Evolutionary conservation across 2,797 vertebrate species (phyloP).

Genomic region (Galaxias olidus): DNA sequence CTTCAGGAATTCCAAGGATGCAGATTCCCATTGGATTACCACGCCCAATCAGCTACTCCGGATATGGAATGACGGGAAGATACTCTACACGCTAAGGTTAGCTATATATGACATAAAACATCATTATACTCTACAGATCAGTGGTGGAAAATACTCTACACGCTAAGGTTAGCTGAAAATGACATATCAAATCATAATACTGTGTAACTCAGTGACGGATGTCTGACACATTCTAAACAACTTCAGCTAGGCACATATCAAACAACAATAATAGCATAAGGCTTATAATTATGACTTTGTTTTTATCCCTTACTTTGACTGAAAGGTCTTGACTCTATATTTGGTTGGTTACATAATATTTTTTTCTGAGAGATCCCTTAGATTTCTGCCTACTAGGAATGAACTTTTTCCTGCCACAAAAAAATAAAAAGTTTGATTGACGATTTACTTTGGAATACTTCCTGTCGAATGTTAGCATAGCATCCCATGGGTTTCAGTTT

Average conservation of each 20-base stretch:
- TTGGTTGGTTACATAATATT: slow-evolving; percentile 10
- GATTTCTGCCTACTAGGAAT: slow-evolving; percentile 1
- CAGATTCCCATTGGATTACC: slow-evolving; percentile 96
- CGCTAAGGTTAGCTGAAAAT: slow-evolving; percentile 80
- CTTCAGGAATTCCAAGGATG: slow-evolving; percentile 94
- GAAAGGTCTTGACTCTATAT: background rate
- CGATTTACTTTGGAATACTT: background rate
- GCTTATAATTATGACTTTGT: no score
- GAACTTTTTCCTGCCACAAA: slow-evolving; percentile 19
- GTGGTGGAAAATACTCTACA: slow-evolving; percentile 84
- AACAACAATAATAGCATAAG: no score
- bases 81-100: slow-evolving; percentile 93
- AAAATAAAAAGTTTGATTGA: no score
- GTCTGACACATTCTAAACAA: no score
- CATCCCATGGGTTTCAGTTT: background rate
- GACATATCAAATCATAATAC: background rate
- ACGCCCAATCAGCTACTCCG: slow-evolving; percentile 94
- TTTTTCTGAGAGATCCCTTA: slow-evolving; percentile 8
- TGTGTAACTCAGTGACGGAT: background rate
- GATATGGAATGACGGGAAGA: slow-evolving; percentile 96
- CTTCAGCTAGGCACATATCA: no score
- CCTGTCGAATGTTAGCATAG: background rate
- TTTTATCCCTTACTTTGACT: no score
- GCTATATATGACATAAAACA: background rate
- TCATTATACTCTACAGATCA: background rate